These are phyloP conservation scores for Sinodicranocentrus sp. DNA, from an alignment of 2,888 invertebrate genomes.

Conservation along the genomic window DNA sequence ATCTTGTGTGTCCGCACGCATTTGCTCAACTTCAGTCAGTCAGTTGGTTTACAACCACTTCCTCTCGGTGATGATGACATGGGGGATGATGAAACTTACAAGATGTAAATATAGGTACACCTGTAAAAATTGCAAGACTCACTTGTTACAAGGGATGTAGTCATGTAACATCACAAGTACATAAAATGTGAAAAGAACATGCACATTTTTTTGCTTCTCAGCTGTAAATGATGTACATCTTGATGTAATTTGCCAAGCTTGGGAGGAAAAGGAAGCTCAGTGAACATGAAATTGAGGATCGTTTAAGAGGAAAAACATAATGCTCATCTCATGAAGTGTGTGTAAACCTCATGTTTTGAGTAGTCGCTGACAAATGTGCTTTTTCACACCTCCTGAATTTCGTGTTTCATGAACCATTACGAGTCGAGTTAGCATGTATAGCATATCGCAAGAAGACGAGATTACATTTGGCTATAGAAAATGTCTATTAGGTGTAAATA, in stretches of 20 bases:
- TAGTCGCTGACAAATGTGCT: conserved; percentile 64
- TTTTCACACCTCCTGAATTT: conserved; percentile 65
- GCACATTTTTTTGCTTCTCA: not conserved
- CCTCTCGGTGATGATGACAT: conserved; percentile 14
- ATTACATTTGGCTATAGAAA: too few relatives aligned
- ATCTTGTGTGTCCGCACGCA: conserved; percentile 33
- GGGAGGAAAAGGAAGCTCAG: conserved; percentile 33
- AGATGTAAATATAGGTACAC: conserved; percentile 20
- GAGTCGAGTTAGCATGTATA: too few relatives aligned
- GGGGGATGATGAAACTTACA: not conserved
- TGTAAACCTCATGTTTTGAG: conserved; percentile 51
- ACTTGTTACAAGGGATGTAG: not conserved
- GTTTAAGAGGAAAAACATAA: conserved; percentile 42
- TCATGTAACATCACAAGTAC: not conserved
- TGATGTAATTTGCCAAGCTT: conserved; percentile 28
- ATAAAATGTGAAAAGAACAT: not conserved
- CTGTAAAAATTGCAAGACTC: conserved; percentile 18
- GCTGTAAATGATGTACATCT: conserved; percentile 35
- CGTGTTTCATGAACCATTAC: conserved; percentile 39
- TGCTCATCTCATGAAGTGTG: conserved; percentile 28
- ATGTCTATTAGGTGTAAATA: too few relatives aligned
- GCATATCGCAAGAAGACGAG: too few relatives aligned
- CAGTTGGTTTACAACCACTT: conserved; percentile 8
- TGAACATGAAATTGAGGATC: conserved; percentile 47
- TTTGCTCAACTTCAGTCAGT: conserved; percentile 25